Evolutionary conservation across 1,140 invertebrate species (phyloP).

Genomic region (Drosophila ohnishii): DNA sequence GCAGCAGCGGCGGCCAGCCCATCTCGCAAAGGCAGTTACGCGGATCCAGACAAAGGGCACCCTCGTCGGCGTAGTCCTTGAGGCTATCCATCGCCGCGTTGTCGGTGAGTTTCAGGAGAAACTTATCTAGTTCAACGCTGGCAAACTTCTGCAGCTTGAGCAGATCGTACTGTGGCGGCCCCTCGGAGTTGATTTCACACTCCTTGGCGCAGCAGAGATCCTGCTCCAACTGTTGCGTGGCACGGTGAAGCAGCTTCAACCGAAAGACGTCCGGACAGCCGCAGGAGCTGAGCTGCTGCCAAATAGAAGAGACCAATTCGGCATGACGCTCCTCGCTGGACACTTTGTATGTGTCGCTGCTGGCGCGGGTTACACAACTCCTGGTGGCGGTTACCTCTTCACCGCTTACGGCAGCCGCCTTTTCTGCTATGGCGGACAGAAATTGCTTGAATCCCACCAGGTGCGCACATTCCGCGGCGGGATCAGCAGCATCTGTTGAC

Average conservation of each 20-base stretch:
- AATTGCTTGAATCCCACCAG: conserved; percentile 66
- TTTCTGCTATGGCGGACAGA: conserved; percentile 29
- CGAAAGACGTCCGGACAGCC: conserved; percentile 66
- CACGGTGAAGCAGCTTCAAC: conserved; percentile 50
- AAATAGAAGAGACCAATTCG: conserved; percentile 64
- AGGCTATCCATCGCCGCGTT: conserved; percentile 62
- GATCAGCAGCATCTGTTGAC: conserved; percentile 40
- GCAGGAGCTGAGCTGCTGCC: conserved; percentile 49
- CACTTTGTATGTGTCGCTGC: conserved; percentile 72
- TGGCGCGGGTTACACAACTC: conserved; percentile 69
- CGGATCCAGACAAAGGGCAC: conserved; percentile 19
- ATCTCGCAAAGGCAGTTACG: conserved; percentile 14
- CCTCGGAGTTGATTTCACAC: conserved; percentile 57
- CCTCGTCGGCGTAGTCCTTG: conserved; percentile 50
- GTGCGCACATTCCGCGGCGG: conserved; percentile 56
- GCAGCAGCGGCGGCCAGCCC: neutral
- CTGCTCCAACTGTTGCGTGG: conserved; percentile 46
- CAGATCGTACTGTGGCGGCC: conserved; percentile 66
- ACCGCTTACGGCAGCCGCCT: conserved; percentile 36
- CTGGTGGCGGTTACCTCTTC: conserved; percentile 30
- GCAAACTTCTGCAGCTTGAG: conserved; percentile 75
- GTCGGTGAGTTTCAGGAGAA: conserved; percentile 64
- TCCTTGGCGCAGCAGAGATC: conserved; percentile 67
- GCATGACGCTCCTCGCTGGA: conserved; percentile 58
- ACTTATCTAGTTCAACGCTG: conserved; percentile 53